Base-by-base conservation (phyloP, 2,113 vertebrate genomes). In the Takifugu bimaculatus region DNA sequence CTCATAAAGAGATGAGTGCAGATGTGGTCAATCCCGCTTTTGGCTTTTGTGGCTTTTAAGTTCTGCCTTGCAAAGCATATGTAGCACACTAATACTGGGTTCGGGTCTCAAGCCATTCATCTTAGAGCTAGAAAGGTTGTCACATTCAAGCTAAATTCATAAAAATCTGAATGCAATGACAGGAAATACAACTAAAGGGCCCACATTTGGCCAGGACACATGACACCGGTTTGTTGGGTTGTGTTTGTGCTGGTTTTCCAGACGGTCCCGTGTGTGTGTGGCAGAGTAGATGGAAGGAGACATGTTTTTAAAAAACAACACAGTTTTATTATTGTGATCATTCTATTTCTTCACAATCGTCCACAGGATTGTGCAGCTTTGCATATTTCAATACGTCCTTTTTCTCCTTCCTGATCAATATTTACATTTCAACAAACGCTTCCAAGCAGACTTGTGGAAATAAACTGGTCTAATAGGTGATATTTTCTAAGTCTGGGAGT, bases 401-500 rank as follows among this genome's bases (percentile, higher is more conserved):
- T 81, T 72, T 54, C 61, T 50, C 57, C 65, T 68, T 58, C 25
- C 35, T 80, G 75, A 63, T 77, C 63, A 81, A 71, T 90, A 91
- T 91, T 89, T 91, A 90, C 89, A 91, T 81, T 82, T 89, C 74
- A n/a, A 85, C 82, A 79, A 39, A 39, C 35, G 35, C 48, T 62
- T 69, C 69, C 53, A 69, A 49, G 55, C 26, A 63, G 59, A 59
- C 42, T 55, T 45, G 56, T 66, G 53, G 52, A 50, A 76, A 77
- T 50, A 47, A 78, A 72, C 74, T 71, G 72, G 72, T 50, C 14
- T 60, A 26, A 45, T 39, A 26, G 29, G 7, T 32, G 5, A 32
- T 32, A 32, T 32, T 32, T 32, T 32, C 29, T 39, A 11, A 2
- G 35, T 20, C 20, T 20, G 20, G 20, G 20, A 20, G 20, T 20